These are phyloP conservation scores for Trachelus iudaicus DNA, from an alignment of 2,888 invertebrate species.

Conservation along the genomic window DNA sequence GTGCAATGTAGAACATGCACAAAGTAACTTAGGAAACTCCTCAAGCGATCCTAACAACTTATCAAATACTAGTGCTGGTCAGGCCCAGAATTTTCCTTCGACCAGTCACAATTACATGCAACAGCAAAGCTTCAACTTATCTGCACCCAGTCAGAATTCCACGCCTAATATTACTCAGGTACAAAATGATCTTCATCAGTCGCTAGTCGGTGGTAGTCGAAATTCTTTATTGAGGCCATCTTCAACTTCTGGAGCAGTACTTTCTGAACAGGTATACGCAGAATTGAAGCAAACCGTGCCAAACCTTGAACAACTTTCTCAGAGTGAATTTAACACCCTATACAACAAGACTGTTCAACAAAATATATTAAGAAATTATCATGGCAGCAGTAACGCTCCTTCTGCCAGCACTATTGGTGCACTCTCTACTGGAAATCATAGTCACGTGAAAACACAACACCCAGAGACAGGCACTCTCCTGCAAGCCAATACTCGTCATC, in stretches of 20 bases:
- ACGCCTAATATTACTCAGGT: slow-evolving; percentile 39
- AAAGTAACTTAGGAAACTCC: slow-evolving; percentile 27
- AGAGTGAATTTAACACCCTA: slow-evolving; percentile 62
- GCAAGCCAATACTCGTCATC: slow-evolving; percentile 30
- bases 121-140: slow-evolving; percentile 26
- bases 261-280: slow-evolving; percentile 60
- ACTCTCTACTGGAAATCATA: slow-evolving; percentile 26
- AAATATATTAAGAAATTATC: slow-evolving; percentile 59
- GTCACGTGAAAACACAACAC: slow-evolving; percentile 23
- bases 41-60: slow-evolving; percentile 24
- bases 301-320: slow-evolving; percentile 59
- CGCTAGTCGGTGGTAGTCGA: slow-evolving; percentile 14
- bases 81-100: slow-evolving; percentile 29
- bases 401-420: slow-evolving; percentile 12
- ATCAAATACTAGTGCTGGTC: slow-evolving; percentile 21
- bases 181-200: slow-evolving; percentile 47
- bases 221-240: slow-evolving; percentile 32
- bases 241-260: slow-evolving; percentile 36
- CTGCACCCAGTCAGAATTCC: slow-evolving; percentile 6
- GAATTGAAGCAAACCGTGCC: slow-evolving; percentile 61
- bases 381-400: slow-evolving; percentile 24
- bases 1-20: slow-evolving; percentile 31
- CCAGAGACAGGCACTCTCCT: slow-evolving; percentile 4
- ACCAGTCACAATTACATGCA: slow-evolving; percentile 24
- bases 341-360: slow-evolving; percentile 63